Percentiles rank a stretch among this genome's conserved stretches.
phyloP scores from a whole-genome alignment of 2,113 vertebrate species.

The Meles meles region DNA sequence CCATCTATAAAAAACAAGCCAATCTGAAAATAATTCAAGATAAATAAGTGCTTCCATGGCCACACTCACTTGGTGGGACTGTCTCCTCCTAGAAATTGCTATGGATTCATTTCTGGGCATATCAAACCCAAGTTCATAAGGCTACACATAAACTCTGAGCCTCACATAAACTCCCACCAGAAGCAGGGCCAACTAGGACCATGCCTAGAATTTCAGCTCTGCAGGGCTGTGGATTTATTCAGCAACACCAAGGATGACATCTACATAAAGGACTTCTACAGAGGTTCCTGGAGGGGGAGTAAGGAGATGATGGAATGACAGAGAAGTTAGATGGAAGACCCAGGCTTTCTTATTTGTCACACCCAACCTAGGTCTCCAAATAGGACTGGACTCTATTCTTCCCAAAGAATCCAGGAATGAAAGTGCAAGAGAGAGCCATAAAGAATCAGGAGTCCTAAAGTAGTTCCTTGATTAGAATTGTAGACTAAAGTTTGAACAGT shows the following conservation, averaged over 20 bases:
- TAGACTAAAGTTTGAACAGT: not conserved
- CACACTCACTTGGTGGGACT: not conserved
- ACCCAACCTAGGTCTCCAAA: not conserved
- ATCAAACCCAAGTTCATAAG: not conserved
- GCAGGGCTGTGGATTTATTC: not conserved
- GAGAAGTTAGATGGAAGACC: not conserved
- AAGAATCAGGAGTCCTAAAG: not conserved
- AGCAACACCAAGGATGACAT: not conserved
- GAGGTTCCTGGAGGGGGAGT: not conserved
- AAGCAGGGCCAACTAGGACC: not conserved
- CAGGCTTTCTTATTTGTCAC: not conserved
- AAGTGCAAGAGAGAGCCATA: not conserved
- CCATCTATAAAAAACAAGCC: not conserved
- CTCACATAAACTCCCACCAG: not conserved
- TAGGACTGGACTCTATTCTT: not conserved
- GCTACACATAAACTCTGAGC: not conserved
- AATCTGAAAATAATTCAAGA: slow-evolving; percentile 18
- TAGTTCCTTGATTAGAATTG: not conserved
- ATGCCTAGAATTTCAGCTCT: not conserved
- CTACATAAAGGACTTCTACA: not conserved
- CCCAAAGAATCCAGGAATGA: not conserved
- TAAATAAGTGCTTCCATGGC: not conserved
- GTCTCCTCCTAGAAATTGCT: not conserved
- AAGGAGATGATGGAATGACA: not conserved
- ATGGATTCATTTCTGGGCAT: not conserved